Base-by-base conservation (phyloP, 2,888 invertebrate genomes). In the Drosophila pegasa region DNA sequence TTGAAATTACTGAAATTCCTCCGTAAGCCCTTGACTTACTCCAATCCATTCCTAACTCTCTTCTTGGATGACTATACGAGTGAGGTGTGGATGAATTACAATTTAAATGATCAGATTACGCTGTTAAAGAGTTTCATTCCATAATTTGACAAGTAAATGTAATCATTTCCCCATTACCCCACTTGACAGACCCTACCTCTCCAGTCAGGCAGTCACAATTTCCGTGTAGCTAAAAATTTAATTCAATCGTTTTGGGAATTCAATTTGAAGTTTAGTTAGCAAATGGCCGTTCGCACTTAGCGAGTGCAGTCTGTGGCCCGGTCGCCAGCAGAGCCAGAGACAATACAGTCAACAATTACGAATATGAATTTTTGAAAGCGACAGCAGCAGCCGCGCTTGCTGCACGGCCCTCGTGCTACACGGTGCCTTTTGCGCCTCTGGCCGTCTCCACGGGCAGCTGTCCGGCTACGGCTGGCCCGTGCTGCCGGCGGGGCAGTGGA, bases 341-440 rank as follows among this genome's bases (percentile, higher is more conserved):
- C 88, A 85, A 88, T 87, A 84, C 74, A 87, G 88, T 87, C 88
- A 85, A 88, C 85, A 85, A 85, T 85, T 85, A 85, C 85, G 87
- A 84, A 88, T 85, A 87, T 84, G 88, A 88, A 87, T 85, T 85
- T 88, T 85, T 85, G 88, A 84, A 76, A 77, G 74, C 81, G 84
- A 87, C 84, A 78, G 75, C 80, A 88, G 75, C 78, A 86, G 75
- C 70, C 64, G 71, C 86, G 73, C 54, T 55, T 56, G 51, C 65
- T 60, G 27, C 64, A 47, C 66, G 54, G 20, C 56, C 20, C 37
- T 4, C 10, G 20, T 35, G 45, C 67, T 61, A 47, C 66, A 62
- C 77, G 55, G 41, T 45, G 61, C 52, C 57, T 38, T n/a, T 14
- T 12, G 55, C 40, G 65, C 60, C 43, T 18, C 16, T 43, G 43